Evolutionary conservation across 2,797 vertebrate genomes (phyloP), one percentile per base, ranked within the genome.

Genomic region (Brachymystax lenok): DNA sequence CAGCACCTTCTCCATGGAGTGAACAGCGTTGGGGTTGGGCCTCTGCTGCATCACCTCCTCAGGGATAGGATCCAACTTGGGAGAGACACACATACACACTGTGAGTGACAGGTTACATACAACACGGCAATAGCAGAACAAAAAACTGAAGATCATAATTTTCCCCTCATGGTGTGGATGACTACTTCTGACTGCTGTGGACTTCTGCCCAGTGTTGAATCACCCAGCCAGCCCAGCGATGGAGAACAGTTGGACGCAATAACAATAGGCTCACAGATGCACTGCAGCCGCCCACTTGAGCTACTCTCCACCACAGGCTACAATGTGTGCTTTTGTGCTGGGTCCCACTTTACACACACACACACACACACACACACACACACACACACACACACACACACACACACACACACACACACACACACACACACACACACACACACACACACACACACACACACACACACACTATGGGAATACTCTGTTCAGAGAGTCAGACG

Each of bases 1-100:
- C 7, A 98, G 89, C 50, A 99, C 97, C 82, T 96, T 98, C 92
- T 99, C 97, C 95, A 99, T 96, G 27, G 98, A 99, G 81, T 87
- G 95, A 67, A 99, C 92, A 0, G 98, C 97, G 0, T 98, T 99
- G 64, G 92, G 89, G 0, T 98, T 99, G 50, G 97, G 96, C 76
- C 95, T 95, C 88, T 97, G 96, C 86, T 98, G 96, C 61, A 99
- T 86, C 71, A 98, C 93, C 76, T 97, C 95, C 19, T 98, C 96
- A 3, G 97, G 93, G 74, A 99, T 93, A 70, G 97, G 96, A 56
- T 98, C 96, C 77, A 98, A 93, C 98, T 99, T 91, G 33, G 89
- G 56, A 33, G 30, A n/a, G 8, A 85, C 0, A 81, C 54, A n/a
- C 52, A 56, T 1, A 56, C 54, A 61, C 59, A 73, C 30, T 76